phyloP scores from a whole-genome alignment of 2,888 invertebrate genomes.

The Callinectes sapidus region DNA sequence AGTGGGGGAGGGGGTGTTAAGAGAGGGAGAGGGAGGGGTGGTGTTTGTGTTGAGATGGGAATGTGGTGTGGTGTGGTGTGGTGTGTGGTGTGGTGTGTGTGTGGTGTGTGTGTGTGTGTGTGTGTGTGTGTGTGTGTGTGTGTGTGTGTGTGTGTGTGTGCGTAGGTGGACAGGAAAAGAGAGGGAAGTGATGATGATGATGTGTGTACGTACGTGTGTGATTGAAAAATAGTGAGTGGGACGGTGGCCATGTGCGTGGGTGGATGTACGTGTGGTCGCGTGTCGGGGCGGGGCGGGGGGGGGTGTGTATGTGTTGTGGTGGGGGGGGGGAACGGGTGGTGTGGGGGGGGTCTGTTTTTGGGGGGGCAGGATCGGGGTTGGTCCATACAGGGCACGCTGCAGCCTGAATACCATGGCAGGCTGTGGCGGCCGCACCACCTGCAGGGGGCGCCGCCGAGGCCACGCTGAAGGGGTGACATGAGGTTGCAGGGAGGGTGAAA shows the following conservation, averaged over 20 bases:
- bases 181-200: too few species aligned
- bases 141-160: slow-evolving; percentile 1
- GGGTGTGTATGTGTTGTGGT: neutral
- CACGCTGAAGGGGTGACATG: neutral
- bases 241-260: neutral
- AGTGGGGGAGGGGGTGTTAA: neutral
- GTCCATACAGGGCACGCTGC: neutral
- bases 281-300: neutral
- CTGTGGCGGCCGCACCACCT: slow-evolving; percentile 15
- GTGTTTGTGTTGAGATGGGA: neutral
- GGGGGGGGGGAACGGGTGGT: neutral
- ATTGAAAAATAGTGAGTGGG: neutral
- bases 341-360: too few species aligned
- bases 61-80: slow-evolving; percentile 22
- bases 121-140: slow-evolving; percentile 11
- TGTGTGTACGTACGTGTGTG: neutral
- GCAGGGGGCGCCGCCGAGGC: neutral
- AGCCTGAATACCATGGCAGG: neutral
- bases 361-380: neutral
- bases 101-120: neutral
- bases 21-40: neutral
- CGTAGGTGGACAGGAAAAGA: neutral
- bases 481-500: neutral
- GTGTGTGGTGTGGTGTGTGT: slow-evolving; percentile 2
- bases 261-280: neutral